Percentiles rank a stretch among this genome's conserved stretches.
Conservation (phyloP, 1,140 invertebrate species). For the Atta colombica region DNA sequence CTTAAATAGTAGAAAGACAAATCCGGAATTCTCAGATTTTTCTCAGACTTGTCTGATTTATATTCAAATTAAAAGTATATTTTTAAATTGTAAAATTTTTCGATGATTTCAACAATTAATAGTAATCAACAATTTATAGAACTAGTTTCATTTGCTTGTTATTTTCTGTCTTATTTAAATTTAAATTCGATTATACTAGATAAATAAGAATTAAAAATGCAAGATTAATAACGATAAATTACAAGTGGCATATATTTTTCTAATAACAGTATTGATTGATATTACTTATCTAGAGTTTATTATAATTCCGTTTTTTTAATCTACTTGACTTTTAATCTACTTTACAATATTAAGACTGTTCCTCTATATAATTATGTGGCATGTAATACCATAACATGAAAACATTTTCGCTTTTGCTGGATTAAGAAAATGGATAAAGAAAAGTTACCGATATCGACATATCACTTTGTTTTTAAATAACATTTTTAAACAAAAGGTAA, state of each 20-base stretch:
- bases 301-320: not conserved
- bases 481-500: too few relatives aligned
- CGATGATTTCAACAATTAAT: not conserved
- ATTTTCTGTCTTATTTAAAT: conserved; percentile 16
- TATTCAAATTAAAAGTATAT: conserved; percentile 32
- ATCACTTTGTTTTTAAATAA: too few relatives aligned
- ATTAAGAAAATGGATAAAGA: too few relatives aligned
- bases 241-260: not conserved
- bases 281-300: not conserved
- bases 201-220: not conserved
- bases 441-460: too few relatives aligned
- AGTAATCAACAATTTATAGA: not conserved
- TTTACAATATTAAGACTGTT: not conserved
- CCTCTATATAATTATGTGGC: not conserved
- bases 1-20: not conserved
- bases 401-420: not conserved
- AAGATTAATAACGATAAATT: not conserved
- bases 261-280: not conserved
- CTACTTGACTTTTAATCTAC: too few relatives aligned
- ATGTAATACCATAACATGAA: not conserved
- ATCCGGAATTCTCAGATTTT: not conserved
- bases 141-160: not conserved
- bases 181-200: not conserved
- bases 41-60: not conserved
- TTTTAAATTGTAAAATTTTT: conserved; percentile 9